phyloP scores from a whole-genome alignment of 2,797 vertebrate species.

The Pseudochirops corinnae region DNA sequence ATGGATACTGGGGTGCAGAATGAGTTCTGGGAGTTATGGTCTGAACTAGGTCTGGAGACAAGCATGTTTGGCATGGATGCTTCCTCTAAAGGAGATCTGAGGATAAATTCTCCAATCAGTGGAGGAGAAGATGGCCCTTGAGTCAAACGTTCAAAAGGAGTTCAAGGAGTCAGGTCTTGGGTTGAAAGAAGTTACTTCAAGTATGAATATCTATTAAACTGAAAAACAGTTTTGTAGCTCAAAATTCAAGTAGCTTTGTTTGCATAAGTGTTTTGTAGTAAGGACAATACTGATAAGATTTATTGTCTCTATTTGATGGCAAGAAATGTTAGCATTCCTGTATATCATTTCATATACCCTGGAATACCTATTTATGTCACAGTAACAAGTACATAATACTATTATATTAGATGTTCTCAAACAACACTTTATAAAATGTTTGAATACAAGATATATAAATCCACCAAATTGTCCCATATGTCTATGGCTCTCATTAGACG shows the following conservation, averaged over 20 bases:
- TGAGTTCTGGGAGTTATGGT: not conserved
- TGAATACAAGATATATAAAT: not conserved
- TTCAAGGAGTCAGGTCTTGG: not conserved
- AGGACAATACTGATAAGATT: slow-evolving; percentile 1
- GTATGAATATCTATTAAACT: not conserved
- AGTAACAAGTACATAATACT: not conserved
- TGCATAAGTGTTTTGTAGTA: slow-evolving; percentile 40
- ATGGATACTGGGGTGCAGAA: not conserved
- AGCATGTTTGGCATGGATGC: not conserved
- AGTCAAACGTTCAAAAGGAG: not conserved
- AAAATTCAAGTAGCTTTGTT: not conserved
- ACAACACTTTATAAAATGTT: not conserved
- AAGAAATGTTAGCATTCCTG: not conserved
- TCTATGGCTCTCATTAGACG: not conserved
- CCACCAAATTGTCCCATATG: slow-evolving; percentile 9
- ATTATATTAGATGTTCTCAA: slow-evolving; percentile 29
- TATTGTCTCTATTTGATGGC: not conserved
- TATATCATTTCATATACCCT: not conserved
- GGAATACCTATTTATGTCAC: not conserved
- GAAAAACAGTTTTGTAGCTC: not conserved
- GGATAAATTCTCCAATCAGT: not conserved
- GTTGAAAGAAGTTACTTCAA: not conserved
- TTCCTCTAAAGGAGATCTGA: not conserved
- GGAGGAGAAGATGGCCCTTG: not conserved
- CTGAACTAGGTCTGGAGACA: not conserved